Evolutionary conservation across 2,113 vertebrate genomes (phyloP), one percentile per base, ranked within the genome.

Genomic region (Callospermophilus lateralis): DNA sequence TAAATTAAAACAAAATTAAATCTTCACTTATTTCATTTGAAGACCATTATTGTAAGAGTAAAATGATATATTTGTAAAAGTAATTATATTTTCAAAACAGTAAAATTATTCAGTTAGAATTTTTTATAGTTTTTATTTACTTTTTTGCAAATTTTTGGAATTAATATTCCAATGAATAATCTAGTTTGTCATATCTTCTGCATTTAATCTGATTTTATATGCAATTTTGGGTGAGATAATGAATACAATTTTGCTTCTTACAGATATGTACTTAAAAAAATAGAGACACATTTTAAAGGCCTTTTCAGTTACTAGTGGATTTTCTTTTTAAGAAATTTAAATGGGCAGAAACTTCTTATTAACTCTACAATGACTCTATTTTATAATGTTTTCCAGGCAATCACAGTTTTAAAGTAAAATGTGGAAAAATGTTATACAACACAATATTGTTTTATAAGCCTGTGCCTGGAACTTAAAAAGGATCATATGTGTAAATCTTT

Each of bases 381-480:
- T 92, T 63, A 95, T 53, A 84, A 80, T 78, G 28, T 73, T 95
- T 94, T 97, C 37, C 39, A 90, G 65, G 26, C 55, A 78, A 77
- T 67, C 51, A 87, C 96, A 19, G 20, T 65, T 70, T 93, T 94
- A 39, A 39, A 84, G 34, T 63, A 61, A 93, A 95, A 92, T 78
- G 30, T 70, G 48, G 85, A 76, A 95, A 95, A 92, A 58, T 37
- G 12, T 87, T 89, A 93, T 95, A 58, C 5, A 92, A 88, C 19
- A n/a, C 32, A 79, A 37, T 93, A 84, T 79, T 85, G 58, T 92
- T 95, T 97, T 94, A 93, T 89, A 94, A 92, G 76, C 19, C 42
- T 90, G 58, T 90, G 26, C 32, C 28, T 92, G 19, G 73, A 87
- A 89, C 28, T 94, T 88, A 87, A 89, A 97, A 94, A 53, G 6